These are phyloP conservation scores for Oreocharis arfaki DNA, from an alignment of 2,113 vertebrate species.

Conservation along the genomic window DNA sequence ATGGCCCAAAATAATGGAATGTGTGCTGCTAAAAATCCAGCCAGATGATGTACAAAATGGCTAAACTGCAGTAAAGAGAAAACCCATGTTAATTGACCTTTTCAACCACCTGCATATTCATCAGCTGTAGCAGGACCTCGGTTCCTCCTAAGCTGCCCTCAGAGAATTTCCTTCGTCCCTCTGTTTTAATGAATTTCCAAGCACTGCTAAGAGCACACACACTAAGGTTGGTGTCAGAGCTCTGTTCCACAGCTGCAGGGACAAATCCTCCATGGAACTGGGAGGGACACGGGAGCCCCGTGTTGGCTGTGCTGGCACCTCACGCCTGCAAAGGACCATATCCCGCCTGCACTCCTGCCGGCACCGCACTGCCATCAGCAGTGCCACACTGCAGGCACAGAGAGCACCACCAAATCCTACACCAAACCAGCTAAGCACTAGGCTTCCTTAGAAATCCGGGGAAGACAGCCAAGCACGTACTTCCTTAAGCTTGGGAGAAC, in stretches of 20 bases:
- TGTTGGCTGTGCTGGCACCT: fast-evolving
- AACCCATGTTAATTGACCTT: background rate
- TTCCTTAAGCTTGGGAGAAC: background rate
- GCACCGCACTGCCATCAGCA: fast-evolving
- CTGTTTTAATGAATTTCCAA: background rate
- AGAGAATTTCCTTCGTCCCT: background rate
- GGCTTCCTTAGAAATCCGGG: background rate
- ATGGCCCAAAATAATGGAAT: background rate
- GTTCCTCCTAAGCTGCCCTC: background rate
- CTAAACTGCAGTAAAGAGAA: background rate
- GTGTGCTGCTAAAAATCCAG: background rate
- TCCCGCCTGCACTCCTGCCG: fast-evolving
- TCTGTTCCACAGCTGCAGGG: background rate
- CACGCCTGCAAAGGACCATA: fast-evolving
- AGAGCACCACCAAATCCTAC: background rate
- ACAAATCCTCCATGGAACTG: fast-evolving
- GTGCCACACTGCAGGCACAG: fast-evolving
- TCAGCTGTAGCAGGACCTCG: background rate
- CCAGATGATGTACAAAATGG: background rate
- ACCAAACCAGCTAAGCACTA: fast-evolving
- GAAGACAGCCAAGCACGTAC: background rate
- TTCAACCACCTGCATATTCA: background rate
- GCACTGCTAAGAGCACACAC: background rate
- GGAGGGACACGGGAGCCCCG: background rate
- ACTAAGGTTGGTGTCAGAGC: background rate